phyloP scores from a whole-genome alignment of 2,797 vertebrate species.

The Dermochelys coriacea region DNA sequence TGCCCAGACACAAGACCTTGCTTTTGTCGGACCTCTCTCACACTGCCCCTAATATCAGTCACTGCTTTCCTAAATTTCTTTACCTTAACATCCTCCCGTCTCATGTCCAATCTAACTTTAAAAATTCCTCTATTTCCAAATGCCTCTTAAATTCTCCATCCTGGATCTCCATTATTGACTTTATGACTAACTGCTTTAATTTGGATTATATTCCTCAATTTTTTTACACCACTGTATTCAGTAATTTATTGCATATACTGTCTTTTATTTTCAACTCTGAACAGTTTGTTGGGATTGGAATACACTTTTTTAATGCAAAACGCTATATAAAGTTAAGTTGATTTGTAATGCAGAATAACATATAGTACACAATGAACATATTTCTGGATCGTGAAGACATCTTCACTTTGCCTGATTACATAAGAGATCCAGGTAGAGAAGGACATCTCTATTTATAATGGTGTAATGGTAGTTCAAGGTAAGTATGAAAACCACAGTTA shows the following conservation, averaged over 20 bases:
- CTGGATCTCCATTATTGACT: neutral
- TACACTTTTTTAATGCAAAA: neutral
- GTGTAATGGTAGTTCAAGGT: neutral
- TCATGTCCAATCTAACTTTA: constrained; percentile 1
- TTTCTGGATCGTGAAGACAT: neutral
- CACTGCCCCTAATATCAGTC: neutral
- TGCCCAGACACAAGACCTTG: neutral
- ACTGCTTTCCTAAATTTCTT: neutral
- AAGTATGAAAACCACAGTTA: neutral
- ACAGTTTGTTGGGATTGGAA: neutral
- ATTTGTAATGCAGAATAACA: neutral
- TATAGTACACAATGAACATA: neutral
- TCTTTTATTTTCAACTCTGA: constrained; percentile 1
- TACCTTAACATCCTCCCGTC: neutral
- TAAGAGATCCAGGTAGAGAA: neutral
- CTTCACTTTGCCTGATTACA: neutral
- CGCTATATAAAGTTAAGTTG: neutral
- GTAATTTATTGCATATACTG: neutral
- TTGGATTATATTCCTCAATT: neutral
- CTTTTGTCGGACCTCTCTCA: neutral
- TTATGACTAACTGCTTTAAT: constrained; percentile 16
- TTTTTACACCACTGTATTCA: neutral
- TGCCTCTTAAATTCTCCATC: neutral
- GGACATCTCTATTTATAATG: neutral
- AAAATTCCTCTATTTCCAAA: neutral